Conservation (phyloP, 2,797 vertebrate genomes). For the Syngnathus rostellatus region DNA sequence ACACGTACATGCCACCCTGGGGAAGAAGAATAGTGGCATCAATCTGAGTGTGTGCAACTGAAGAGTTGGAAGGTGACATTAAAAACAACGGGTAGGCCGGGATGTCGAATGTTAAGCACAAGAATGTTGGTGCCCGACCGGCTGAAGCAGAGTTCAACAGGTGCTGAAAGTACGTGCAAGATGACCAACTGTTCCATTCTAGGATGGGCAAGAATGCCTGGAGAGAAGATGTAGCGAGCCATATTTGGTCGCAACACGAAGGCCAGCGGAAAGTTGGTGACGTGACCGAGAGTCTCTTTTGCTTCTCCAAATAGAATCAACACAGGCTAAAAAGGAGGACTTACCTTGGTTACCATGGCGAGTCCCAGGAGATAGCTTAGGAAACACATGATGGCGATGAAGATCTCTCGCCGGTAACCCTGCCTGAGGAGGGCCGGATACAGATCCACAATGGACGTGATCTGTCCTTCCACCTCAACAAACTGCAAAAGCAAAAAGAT, state of each 20-base stretch:
- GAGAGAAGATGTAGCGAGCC: slow-evolving; percentile 29
- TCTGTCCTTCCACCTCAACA: slow-evolving; percentile 99
- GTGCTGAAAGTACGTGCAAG: slow-evolving; percentile 48
- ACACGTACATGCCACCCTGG: slow-evolving; percentile 99
- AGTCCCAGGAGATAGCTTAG: slow-evolving; percentile 98
- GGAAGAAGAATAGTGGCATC: slow-evolving; percentile 27
- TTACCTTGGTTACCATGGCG: slow-evolving; percentile 96
- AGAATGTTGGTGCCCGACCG: slow-evolving; percentile 53
- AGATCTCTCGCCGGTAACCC: slow-evolving; percentile 96
- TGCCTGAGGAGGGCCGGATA: slow-evolving; percentile 97
- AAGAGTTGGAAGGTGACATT: slow-evolving; percentile 20
- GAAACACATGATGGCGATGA: slow-evolving; percentile 90
- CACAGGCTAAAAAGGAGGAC: slow-evolving; percentile 34
- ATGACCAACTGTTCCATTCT: slow-evolving; percentile 52
- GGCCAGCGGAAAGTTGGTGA: slow-evolving; percentile 28
- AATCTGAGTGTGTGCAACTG: slow-evolving; percentile 25
- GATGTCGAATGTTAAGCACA: slow-evolving; percentile 24
- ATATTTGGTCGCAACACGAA: slow-evolving; percentile 49
- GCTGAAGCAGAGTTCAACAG: slow-evolving; percentile 58
- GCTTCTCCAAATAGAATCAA: slow-evolving; percentile 15
- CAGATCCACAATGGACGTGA: slow-evolving; percentile 98
- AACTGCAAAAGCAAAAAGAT: slow-evolving; percentile 71
- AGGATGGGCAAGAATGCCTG: slow-evolving; percentile 32
- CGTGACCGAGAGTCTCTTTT: slow-evolving; percentile 32
- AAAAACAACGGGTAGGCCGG: slow-evolving; percentile 10